Percentiles rank a stretch among this genome's conserved stretches.
Evolutionary conservation across 2,888 invertebrate genomes (phyloP).

Genomic region (Melanargia galathea): DNA sequence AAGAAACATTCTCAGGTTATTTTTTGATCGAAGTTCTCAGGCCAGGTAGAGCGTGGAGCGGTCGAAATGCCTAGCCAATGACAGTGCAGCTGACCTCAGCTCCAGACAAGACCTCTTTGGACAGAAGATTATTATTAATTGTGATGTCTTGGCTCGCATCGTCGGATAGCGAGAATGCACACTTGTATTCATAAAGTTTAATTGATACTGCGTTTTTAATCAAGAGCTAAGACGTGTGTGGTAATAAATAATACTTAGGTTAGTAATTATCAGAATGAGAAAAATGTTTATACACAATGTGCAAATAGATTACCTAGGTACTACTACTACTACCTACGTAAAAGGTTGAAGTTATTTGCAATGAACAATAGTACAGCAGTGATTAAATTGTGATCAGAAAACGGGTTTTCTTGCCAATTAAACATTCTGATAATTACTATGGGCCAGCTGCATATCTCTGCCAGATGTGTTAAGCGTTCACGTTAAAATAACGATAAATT

Average conservation of each 20-base stretch:
- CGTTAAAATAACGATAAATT: no score
- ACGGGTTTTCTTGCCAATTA: neutral
- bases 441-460: no score
- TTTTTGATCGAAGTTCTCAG: no score
- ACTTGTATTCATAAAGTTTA: constrained; percentile 27
- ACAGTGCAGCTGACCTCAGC: constrained; percentile 49
- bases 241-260: neutral
- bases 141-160: constrained; percentile 30
- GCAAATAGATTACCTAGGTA: constrained; percentile 13
- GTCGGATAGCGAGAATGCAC: constrained; percentile 23
- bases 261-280: neutral
- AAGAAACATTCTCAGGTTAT: constrained; percentile 34
- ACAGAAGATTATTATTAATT: constrained; percentile 45
- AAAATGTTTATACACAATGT: neutral
- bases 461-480: no score
- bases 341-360: neutral
- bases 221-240: neutral
- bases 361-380: neutral
- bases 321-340: no score
- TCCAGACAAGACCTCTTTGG: constrained; percentile 43
- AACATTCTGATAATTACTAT: no score
- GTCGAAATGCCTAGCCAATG: constrained; percentile 59
- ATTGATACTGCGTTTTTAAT: constrained; percentile 20
- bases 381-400: neutral
- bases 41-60: constrained; percentile 60